Conservation (phyloP, 2,888 invertebrate species). For the Pyrrhia umbra region DNA sequence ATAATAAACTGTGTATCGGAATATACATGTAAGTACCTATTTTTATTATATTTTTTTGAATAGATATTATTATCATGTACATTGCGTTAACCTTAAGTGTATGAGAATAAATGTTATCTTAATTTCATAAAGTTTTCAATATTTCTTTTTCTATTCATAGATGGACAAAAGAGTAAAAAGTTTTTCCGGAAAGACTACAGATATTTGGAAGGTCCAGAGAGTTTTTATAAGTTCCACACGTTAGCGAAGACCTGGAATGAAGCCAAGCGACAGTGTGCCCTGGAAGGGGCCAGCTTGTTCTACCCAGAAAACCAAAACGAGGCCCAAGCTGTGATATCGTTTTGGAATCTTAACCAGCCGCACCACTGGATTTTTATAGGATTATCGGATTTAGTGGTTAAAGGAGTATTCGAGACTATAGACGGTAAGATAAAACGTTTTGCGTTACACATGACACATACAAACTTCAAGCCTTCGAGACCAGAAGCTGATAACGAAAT, state of each 20-base stretch:
- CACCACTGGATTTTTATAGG: conserved; percentile 68
- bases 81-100: neutral
- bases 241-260: conserved; percentile 72
- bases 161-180: conserved; percentile 70
- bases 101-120: neutral
- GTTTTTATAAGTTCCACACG: conserved; percentile 82
- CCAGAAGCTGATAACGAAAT: too few relatives aligned
- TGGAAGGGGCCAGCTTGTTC: conserved; percentile 77
- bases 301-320: conserved; percentile 76
- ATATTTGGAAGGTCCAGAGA: conserved; percentile 68
- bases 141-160: conserved; percentile 61
- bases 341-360: conserved; percentile 67
- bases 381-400: conserved; percentile 70
- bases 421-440: conserved; percentile 69
- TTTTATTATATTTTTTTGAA: neutral
- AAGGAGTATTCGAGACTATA: conserved; percentile 75
- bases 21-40: conserved; percentile 47
- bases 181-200: conserved; percentile 81
- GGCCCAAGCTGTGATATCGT: conserved; percentile 63
- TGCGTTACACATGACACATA: too few relatives aligned
- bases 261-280: conserved; percentile 72
- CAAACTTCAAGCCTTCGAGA: too few relatives aligned
- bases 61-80: too few relatives aligned
- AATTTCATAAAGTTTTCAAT: neutral
- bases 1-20: conserved; percentile 28